Percentiles rank a stretch among this genome's conserved stretches.
Conservation (phyloP, 2,888 invertebrate species). For the Linyphia triangularis region DNA sequence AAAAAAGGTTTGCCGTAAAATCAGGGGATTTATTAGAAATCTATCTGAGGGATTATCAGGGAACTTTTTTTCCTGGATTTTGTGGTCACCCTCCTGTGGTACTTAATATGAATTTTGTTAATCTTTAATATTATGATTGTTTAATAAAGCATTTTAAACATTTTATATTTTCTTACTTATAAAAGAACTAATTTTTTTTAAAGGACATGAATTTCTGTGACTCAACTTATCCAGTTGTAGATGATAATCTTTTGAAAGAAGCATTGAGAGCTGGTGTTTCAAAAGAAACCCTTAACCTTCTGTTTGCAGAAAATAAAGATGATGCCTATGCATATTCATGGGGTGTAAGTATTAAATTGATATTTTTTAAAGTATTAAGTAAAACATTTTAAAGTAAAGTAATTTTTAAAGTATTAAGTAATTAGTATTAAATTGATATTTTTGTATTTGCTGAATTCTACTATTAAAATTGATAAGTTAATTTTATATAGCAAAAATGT, state of each 20-base stretch:
- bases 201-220: slow-evolving; percentile 49
- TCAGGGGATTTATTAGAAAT: too few species aligned
- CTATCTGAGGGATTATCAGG: too few species aligned
- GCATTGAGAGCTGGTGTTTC: slow-evolving; percentile 71
- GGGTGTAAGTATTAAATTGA: slow-evolving; percentile 45
- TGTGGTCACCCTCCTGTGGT: background rate
- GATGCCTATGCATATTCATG: slow-evolving; percentile 25
- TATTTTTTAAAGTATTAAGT: too few species aligned
- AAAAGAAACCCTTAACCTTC: slow-evolving; percentile 66
- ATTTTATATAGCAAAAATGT: too few species aligned
- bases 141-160: background rate
- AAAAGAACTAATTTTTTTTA: background rate
- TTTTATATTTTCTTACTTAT: background rate
- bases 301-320: slow-evolving; percentile 43
- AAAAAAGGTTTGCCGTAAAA: too few species aligned
- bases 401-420: too few species aligned
- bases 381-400: too few species aligned
- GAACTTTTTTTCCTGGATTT: too few species aligned
- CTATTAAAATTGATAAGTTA: too few species aligned
- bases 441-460: too few species aligned
- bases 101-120: background rate
- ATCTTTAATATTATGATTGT: background rate
- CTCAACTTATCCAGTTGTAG: slow-evolving; percentile 56
- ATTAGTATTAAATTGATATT: too few species aligned
- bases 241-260: slow-evolving; percentile 42